Evolutionary conservation across 2,888 invertebrate genomes (phyloP).

Genomic region (Ypsolopha scabrella): DNA sequence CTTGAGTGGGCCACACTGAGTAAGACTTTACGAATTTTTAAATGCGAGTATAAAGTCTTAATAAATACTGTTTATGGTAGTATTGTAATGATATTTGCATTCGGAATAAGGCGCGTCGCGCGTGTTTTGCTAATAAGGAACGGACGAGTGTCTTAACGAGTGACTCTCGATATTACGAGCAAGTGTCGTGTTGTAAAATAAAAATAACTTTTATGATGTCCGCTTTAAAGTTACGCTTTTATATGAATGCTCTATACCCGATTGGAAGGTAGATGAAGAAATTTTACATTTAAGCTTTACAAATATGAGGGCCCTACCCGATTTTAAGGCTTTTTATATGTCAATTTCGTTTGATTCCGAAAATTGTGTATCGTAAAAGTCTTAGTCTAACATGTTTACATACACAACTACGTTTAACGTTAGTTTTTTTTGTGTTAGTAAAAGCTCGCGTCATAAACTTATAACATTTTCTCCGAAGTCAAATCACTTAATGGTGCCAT

Average conservation of each 20-base stretch:
- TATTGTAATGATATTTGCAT: conserved; percentile 61
- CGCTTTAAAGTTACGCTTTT: conserved; percentile 15
- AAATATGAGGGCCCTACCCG: not conserved
- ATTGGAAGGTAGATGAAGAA: not conserved
- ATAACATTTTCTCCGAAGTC: too few relatives aligned
- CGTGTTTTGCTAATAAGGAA: conserved; percentile 63
- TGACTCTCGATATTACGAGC: conserved; percentile 38
- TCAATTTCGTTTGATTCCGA: too few relatives aligned
- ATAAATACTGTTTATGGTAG: conserved; percentile 62
- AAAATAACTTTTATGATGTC: conserved; percentile 44
- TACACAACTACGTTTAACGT: too few relatives aligned
- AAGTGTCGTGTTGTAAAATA: conserved; percentile 38
- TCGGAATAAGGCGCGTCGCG: conserved; percentile 47
- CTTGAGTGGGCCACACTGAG: conserved; percentile 48
- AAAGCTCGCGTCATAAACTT: too few relatives aligned
- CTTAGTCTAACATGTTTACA: too few relatives aligned
- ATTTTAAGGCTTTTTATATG: too few relatives aligned
- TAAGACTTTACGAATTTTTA: conserved; percentile 66
- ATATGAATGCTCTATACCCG: not conserved
- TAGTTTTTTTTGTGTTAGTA: too few relatives aligned
- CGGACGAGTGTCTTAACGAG: conserved; percentile 51
- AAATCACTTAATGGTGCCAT: too few relatives aligned
- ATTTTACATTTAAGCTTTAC: not conserved
- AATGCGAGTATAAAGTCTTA: conserved; percentile 62
- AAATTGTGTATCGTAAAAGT: too few relatives aligned